These are phyloP conservation scores for Hypotaenidia philippensis DNA, from an alignment of 2,797 vertebrate genomes.

Conservation along the genomic window DNA sequence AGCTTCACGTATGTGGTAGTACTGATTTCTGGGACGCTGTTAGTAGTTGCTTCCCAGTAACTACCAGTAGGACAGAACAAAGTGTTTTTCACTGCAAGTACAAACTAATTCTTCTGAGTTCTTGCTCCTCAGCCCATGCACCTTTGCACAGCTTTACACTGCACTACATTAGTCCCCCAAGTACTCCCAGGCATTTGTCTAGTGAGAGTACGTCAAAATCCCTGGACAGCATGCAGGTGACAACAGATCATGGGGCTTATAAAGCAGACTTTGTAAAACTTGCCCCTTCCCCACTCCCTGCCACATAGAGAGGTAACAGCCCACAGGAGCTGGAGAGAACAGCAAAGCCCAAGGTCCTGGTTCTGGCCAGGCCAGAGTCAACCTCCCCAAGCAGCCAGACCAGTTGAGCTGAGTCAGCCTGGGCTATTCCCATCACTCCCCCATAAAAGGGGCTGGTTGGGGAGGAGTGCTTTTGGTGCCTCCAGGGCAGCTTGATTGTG, in stretches of 20 bases:
- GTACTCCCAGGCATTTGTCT: background rate
- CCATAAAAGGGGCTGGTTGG: no score
- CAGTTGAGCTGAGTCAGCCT: no score
- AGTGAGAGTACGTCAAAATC: background rate
- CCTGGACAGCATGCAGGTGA: background rate
- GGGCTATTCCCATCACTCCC: no score
- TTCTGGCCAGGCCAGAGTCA: no score
- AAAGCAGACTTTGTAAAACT: background rate
- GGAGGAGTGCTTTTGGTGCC: no score
- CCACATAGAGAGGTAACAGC: background rate
- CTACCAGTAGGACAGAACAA: background rate
- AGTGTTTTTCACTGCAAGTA: background rate
- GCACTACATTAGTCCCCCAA: background rate
- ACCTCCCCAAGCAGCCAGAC: no score
- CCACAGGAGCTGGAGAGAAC: background rate
- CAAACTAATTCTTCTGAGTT: background rate
- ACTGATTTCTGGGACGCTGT: background rate
- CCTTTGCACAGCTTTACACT: background rate
- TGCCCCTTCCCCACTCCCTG: rapidly evolving
- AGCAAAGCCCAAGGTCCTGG: background rate
- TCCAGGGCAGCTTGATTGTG: no score
- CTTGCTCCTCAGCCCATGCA: background rate
- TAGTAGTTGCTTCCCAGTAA: background rate
- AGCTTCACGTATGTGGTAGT: background rate
- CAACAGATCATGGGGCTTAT: background rate